phyloP scores from a whole-genome alignment of 2,888 invertebrate genomes.

The Euplagia quadripunctaria region DNA sequence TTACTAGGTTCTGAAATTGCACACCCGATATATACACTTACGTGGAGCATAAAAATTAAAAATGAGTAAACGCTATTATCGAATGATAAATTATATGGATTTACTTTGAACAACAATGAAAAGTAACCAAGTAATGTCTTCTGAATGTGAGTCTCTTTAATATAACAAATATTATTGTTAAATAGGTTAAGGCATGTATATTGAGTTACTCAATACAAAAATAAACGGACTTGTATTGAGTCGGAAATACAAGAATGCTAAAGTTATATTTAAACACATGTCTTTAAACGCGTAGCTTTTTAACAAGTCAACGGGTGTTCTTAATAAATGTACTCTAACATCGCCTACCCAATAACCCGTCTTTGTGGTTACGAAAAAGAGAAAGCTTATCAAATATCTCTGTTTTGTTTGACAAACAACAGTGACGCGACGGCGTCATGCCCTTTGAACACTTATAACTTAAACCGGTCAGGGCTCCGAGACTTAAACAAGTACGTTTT shows the following conservation, averaged over 20 bases:
- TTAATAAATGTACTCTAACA: not conserved
- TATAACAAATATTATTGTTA: too few species aligned
- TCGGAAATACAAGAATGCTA: not conserved
- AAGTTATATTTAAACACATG: not conserved
- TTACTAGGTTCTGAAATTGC: too few species aligned
- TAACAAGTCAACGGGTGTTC: conserved; percentile 4
- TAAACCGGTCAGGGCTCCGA: conserved; percentile 1
- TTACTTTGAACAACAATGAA: too few species aligned
- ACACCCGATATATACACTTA: too few species aligned
- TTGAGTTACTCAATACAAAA: too few species aligned
- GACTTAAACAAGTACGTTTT: not conserved
- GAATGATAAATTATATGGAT: too few species aligned
- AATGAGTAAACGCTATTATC: too few species aligned
- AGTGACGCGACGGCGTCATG: conserved; percentile 33
- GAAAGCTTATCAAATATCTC: conserved; percentile 49
- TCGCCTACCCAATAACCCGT: conserved; percentile 11
- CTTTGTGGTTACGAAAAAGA: conserved; percentile 40
- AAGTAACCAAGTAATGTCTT: too few species aligned
- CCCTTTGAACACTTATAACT: conserved; percentile 30
- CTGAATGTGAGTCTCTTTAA: too few species aligned
- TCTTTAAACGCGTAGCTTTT: not conserved
- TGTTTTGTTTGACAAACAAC: conserved; percentile 31
- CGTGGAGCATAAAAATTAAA: too few species aligned
- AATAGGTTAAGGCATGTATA: too few species aligned
- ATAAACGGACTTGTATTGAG: too few species aligned